Evolutionary conservation across 2,113 vertebrate species (phyloP).

Genomic region (Oryzias javanicus): DNA sequence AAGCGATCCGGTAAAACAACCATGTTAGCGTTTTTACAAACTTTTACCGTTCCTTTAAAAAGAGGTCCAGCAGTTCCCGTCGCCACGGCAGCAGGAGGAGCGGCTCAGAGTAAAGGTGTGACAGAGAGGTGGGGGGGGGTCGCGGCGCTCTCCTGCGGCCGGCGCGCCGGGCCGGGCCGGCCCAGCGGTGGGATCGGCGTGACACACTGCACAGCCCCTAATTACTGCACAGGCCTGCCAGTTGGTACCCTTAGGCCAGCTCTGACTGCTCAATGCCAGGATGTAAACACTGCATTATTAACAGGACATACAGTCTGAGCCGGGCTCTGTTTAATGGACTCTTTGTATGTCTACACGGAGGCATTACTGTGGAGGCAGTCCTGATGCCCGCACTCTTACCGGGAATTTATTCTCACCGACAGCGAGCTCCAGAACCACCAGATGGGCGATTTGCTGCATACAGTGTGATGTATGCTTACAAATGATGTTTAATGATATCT

Average conservation of each 20-base stretch:
- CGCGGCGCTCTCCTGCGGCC: slow-evolving; percentile 12
- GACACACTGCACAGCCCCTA: slow-evolving; percentile 54
- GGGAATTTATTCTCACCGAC: slow-evolving; percentile 59
- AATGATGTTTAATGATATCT: slow-evolving; percentile 70
- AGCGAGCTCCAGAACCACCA: slow-evolving; percentile 49
- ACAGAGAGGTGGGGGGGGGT: slow-evolving; percentile 25
- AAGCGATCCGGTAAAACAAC: neutral
- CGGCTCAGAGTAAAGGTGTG: slow-evolving; percentile 9
- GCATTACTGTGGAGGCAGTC: slow-evolving; percentile 34
- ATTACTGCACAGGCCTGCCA: slow-evolving; percentile 60
- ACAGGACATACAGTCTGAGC: slow-evolving; percentile 55
- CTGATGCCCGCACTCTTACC: slow-evolving; percentile 37
- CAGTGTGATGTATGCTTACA: slow-evolving; percentile 63
- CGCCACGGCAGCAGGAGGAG: neutral
- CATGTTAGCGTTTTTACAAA: neutral
- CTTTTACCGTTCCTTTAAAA: neutral
- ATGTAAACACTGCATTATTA: slow-evolving; percentile 73
- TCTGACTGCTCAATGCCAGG: slow-evolving; percentile 53
- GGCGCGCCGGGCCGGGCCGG: slow-evolving; percentile 12
- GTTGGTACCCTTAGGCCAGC: slow-evolving; percentile 58
- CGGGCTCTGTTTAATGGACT: slow-evolving; percentile 37
- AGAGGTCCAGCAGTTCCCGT: neutral
- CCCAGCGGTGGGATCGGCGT: slow-evolving; percentile 48
- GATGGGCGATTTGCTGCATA: slow-evolving; percentile 63
- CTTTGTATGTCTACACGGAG: slow-evolving; percentile 43